A percentile compares a stretch with the other conserved stretches of the same genome.
These are phyloP conservation scores for Echiichthys vipera DNA, from an alignment of 2,797 vertebrate species.

Conservation along the genomic window DNA sequence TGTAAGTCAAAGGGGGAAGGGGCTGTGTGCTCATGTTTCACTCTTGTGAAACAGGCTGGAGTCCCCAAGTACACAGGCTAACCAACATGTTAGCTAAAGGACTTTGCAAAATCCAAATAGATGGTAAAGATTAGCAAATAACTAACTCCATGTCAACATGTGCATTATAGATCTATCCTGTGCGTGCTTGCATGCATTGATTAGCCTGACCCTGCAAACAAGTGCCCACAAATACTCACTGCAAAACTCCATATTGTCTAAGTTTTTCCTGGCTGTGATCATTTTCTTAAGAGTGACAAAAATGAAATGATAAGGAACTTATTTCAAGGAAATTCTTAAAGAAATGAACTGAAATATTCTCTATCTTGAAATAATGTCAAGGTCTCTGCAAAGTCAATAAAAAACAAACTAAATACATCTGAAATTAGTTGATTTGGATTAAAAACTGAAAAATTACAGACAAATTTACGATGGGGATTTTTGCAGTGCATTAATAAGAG, in stretches of 20 bases:
- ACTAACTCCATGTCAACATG: neutral
- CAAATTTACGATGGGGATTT: no score
- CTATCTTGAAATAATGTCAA: neutral
- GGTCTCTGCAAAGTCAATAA: neutral
- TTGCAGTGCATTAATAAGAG: no score
- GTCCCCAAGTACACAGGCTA: conserved; percentile 19
- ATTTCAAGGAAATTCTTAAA: no score
- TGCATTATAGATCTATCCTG: neutral
- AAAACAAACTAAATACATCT: neutral
- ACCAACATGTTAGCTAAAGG: neutral
- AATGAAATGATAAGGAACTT: no score
- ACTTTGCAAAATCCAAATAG: neutral
- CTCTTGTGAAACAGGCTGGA: conserved; percentile 18
- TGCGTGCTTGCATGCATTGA: neutral
- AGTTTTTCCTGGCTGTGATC: neutral
- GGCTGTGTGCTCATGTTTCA: neutral
- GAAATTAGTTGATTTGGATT: neutral
- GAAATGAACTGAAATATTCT: neutral
- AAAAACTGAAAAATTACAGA: neutral
- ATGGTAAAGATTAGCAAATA: conserved; percentile 12
- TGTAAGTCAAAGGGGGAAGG: neutral
- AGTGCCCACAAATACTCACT: neutral
- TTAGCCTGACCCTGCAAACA: neutral
- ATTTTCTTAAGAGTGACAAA: neutral
- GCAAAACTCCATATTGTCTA: no score